Base-by-base conservation (phyloP, 2,888 invertebrate genomes). In the Apotomis turbidana region DNA sequence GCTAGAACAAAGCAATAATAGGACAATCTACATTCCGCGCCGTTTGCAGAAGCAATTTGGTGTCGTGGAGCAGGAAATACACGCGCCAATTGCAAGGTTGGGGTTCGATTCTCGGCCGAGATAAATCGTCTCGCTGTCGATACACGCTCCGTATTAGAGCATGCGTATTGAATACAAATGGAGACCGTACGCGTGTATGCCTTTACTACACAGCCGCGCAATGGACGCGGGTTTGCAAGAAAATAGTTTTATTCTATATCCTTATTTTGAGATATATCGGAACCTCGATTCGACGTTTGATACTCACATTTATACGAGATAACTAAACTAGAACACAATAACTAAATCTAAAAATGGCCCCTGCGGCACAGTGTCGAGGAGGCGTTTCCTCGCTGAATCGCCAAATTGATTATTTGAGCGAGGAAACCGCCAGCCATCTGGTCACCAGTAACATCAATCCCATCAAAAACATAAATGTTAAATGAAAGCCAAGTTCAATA, bases 101-200 rank as follows among this genome's bases (percentile, higher is more conserved):
- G 84, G 84, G 85, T 87, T 88, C 86, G 88, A 89, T 88, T 85
- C 87, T 80, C 79, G 78, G 78, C 77, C 74, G 81, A 89, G 87
- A 90, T 92, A 90, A 90, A 90, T 90, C 86, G 86, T 78, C 75
- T 73, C 70, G 84, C 85, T 86, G 88, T 88, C 90, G 84, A 88
- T 90, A 87, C 81, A 85, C 82, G 79, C 82, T 81, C 88, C 88
- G 87, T 92, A 90, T 93, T 90, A 89, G 88, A 87, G 81, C 80
- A 80, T 84, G 85, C 84, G 85, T 86, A 86, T 89, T 89, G 93
- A 89, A 93, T 92, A 90, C 90, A 89, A 92, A 91, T 91, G 81
- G 84, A 76, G 69, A 76, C 75, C 70, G 75, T 66, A 66, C 76
- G 80, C 82, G 78, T 81, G 82, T 83, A 82, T 78, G 80, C 71